Percentiles rank a stretch among this genome's conserved stretches.
Conservation (phyloP, 2,888 invertebrate genomes). For the Alentia gelatinosa region DNA sequence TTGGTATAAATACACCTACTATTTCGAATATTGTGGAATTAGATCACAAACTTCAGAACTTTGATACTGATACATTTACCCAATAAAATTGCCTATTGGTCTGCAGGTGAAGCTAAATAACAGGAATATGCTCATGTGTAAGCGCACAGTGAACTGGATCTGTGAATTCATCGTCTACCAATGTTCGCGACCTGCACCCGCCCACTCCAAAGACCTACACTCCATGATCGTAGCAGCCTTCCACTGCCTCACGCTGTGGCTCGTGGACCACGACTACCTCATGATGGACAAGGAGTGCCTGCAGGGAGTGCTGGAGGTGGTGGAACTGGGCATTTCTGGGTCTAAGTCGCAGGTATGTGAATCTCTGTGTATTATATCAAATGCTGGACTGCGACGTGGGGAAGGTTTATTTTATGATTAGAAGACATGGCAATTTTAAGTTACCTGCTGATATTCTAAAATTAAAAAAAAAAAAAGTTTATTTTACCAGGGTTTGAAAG, state of each 20-base stretch:
- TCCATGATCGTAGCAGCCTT: slow-evolving; percentile 90
- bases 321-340: slow-evolving; percentile 98
- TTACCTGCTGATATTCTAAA: too few relatives aligned
- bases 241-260: slow-evolving; percentile 87
- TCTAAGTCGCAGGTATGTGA: slow-evolving; percentile 86
- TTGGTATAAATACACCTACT: too few relatives aligned
- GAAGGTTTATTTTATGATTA: too few relatives aligned
- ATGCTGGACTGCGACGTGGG: too few relatives aligned
- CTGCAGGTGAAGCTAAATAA: slow-evolving; percentile 68
- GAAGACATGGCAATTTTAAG: too few relatives aligned
- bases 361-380: too few relatives aligned
- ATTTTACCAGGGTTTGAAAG: too few relatives aligned
- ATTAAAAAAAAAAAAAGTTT: too few relatives aligned
- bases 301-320: slow-evolving; percentile 95
- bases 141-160: slow-evolving; percentile 91
- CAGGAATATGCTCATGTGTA: slow-evolving; percentile 78
- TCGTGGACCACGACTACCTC: slow-evolving; percentile 93
- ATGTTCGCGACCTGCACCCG: slow-evolving; percentile 95
- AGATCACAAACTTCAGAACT: too few relatives aligned
- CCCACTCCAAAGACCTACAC: slow-evolving; percentile 94
- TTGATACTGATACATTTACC: too few relatives aligned
- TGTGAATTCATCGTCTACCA: slow-evolving; percentile 98
- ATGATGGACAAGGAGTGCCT: slow-evolving; percentile 95
- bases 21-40: too few relatives aligned
- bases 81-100: too few relatives aligned